Evolutionary conservation across 2,113 vertebrate genomes (phyloP).

Genomic region (Chrysochloris asiatica): DNA sequence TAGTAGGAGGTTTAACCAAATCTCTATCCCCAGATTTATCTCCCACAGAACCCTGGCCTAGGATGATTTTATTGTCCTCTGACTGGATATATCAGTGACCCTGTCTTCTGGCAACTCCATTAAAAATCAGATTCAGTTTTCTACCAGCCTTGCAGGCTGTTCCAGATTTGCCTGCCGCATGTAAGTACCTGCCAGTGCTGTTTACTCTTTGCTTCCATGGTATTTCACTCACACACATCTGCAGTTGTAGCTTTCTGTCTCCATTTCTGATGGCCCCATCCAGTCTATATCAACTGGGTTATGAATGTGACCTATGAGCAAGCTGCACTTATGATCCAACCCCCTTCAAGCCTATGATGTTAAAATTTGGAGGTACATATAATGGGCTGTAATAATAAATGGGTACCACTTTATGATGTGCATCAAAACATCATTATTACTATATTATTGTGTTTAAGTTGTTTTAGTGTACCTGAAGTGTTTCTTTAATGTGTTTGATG

Average conservation of each 20-base stretch:
- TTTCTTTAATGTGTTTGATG: not conserved
- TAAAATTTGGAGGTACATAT: no score
- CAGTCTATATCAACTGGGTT: not conserved
- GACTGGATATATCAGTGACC: not conserved
- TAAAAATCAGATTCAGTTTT: not conserved
- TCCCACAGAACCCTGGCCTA: not conserved
- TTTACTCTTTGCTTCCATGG: not conserved
- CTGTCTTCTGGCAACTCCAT: not conserved
- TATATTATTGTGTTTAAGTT: no score
- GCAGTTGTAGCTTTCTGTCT: not conserved
- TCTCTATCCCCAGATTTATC: not conserved
- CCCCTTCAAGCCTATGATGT: no score
- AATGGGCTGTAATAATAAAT: no score
- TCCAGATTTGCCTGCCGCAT: not conserved
- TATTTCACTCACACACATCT: not conserved
- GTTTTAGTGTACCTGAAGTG: no score
- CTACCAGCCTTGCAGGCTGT: not conserved
- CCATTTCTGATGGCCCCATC: not conserved
- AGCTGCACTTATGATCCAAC: no score
- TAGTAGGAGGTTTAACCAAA: not conserved
- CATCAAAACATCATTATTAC: no score
- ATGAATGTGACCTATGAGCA: no score
- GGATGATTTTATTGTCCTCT: fast-evolving
- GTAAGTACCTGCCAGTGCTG: not conserved
- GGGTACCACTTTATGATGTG: no score